Conservation (phyloP, 2,888 invertebrate species). For the Boloria euphrosyne region DNA sequence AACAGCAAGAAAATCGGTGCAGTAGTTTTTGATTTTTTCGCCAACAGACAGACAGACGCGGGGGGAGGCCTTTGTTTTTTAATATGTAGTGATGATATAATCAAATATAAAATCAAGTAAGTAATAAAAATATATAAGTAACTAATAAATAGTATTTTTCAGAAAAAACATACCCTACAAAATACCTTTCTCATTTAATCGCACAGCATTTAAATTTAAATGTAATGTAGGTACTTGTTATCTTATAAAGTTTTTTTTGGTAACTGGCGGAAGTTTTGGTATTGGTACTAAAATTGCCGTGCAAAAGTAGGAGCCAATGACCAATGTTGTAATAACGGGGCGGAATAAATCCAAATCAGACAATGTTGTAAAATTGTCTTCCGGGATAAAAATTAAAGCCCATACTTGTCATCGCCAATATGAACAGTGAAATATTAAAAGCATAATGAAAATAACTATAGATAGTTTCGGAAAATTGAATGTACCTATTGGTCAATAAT, state of each 20-base stretch:
- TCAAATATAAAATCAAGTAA: no score
- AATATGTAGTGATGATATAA: no score
- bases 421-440: conserved; percentile 86
- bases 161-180: no score
- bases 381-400: conserved; percentile 69
- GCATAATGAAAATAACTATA: conserved; percentile 85
- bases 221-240: no score
- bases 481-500: conserved; percentile 91
- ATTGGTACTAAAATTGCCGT: conserved; percentile 88
- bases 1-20: no score
- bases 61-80: no score
- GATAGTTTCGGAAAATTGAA: conserved; percentile 86
- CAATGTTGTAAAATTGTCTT: conserved; percentile 81
- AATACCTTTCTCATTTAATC: no score
- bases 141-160: no score
- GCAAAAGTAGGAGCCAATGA: conserved; percentile 84
- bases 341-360: conserved; percentile 87
- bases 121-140: no score
- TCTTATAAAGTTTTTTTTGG: conserved; percentile 82
- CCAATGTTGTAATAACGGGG: conserved; percentile 84
- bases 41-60: no score
- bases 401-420: conserved; percentile 83
- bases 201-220: no score
- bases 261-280: conserved; percentile 88
- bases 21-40: no score